A percentile compares a stretch with the other conserved stretches of the same genome.
phyloP scores from a whole-genome alignment of 64 coral and sea anemone genomes.

The Pocillopora verrucosa region DNA sequence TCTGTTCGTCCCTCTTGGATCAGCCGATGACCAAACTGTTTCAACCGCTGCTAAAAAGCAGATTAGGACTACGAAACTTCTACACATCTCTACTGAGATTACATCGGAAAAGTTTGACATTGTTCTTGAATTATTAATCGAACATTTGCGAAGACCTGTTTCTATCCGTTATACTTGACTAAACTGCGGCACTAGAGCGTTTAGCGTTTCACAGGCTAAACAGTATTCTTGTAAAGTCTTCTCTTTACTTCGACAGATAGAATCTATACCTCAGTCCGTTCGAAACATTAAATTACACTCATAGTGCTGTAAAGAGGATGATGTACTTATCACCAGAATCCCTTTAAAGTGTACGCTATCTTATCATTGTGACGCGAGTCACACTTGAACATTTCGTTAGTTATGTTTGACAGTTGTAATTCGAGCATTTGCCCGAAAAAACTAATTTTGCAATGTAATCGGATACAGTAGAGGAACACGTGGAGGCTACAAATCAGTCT shows the following conservation, averaged over 20 bases:
- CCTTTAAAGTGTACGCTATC: too few relatives aligned
- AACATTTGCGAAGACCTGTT: not conserved
- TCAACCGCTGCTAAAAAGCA: not conserved
- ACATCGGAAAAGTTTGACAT: not conserved
- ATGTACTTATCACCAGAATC: too few relatives aligned
- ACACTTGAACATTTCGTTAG: too few relatives aligned
- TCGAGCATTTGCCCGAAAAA: too few relatives aligned
- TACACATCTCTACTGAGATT: constrained; percentile 8
- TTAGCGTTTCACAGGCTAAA: not conserved
- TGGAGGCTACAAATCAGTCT: too few relatives aligned
- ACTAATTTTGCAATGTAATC: too few relatives aligned
- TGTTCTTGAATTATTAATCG: constrained; percentile 17
- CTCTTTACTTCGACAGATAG: too few relatives aligned
- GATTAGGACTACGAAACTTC: not conserved
- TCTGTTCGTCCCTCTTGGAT: not conserved
- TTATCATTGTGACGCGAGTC: too few relatives aligned
- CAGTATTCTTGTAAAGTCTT: not conserved
- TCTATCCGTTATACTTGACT: not conserved
- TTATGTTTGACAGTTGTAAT: too few relatives aligned
- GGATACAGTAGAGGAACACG: too few relatives aligned
- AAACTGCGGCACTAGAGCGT: constrained; percentile 28
- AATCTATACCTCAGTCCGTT: not conserved
- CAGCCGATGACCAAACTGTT: not conserved
- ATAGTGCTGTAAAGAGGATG: too few relatives aligned
- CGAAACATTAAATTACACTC: not conserved